Evolutionary conservation across 1,140 invertebrate species (phyloP).

Genomic region (Phymastichus coffea): DNA sequence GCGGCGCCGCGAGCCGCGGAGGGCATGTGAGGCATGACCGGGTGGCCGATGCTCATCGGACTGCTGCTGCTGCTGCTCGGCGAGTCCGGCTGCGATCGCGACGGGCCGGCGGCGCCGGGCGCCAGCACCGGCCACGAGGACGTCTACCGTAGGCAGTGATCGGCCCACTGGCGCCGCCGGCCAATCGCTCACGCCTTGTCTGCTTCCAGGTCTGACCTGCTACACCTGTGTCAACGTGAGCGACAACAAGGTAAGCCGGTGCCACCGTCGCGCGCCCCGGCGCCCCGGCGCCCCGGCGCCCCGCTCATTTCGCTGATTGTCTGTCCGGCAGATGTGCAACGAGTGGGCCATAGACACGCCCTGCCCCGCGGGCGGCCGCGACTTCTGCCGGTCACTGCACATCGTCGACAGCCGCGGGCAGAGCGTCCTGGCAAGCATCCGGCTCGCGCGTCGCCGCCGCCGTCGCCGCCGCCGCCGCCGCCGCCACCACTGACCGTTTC

Average conservation of each 20-base stretch:
- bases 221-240: slow-evolving; percentile 71
- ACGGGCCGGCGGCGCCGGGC: slow-evolving; percentile 47
- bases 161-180: too few relatives aligned
- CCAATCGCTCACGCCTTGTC: background rate
- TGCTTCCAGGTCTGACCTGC: slow-evolving; percentile 60
- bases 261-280: too few relatives aligned
- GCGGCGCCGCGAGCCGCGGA: slow-evolving; percentile 37
- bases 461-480: background rate
- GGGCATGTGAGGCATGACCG: slow-evolving; percentile 59
- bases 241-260: slow-evolving; percentile 60
- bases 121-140: slow-evolving; percentile 50
- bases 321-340: slow-evolving; percentile 66
- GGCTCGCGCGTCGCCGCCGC: background rate
- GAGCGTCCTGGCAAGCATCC: slow-evolving; percentile 58
- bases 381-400: slow-evolving; percentile 67
- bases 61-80: slow-evolving; percentile 56
- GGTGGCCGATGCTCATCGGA: slow-evolving; percentile 57
- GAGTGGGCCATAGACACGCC: slow-evolving; percentile 67
- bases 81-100: slow-evolving; percentile 50
- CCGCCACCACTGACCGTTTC: background rate
- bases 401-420: slow-evolving; percentile 66
- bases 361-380: slow-evolving; percentile 62
- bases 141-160: slow-evolving; percentile 49
- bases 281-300: too few relatives aligned
- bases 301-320: too few relatives aligned